These are phyloP conservation scores for Graphium colonna DNA, from an alignment of 2,888 invertebrate genomes.

Conservation along the genomic window DNA sequence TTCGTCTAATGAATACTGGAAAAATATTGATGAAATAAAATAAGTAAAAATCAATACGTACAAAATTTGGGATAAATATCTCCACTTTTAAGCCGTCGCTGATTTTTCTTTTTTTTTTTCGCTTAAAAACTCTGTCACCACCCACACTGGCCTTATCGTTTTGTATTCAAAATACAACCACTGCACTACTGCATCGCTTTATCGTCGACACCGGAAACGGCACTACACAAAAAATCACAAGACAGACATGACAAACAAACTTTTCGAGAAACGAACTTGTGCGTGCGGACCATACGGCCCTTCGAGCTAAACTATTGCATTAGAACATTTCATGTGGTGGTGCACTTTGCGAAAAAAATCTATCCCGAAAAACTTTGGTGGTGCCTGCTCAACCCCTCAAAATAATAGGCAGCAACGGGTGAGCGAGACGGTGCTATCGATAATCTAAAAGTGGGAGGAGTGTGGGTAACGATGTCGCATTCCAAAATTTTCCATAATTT, in stretches of 20 bases:
- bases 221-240: conserved; percentile 26
- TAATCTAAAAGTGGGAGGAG: conserved; percentile 47
- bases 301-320: conserved; percentile 46
- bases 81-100: neutral
- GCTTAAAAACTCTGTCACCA: neutral
- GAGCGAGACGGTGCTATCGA: conserved; percentile 47
- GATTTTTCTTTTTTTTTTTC: neutral
- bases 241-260: conserved; percentile 28
- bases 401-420: conserved; percentile 58
- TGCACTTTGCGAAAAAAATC: conserved; percentile 76
- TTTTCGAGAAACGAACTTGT: conserved; percentile 12
- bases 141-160: neutral
- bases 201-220: conserved; percentile 26
- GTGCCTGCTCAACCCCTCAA: conserved; percentile 69
- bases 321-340: conserved; percentile 58
- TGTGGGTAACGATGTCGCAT: conserved; percentile 56
- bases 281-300: conserved; percentile 27
- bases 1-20: too few relatives aligned
- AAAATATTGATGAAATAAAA: too few relatives aligned
- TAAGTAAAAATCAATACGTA: neutral
- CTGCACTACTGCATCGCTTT: conserved; percentile 14
- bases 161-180: conserved; percentile 10
- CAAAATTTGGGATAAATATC: neutral
- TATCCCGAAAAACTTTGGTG: conserved; percentile 73
- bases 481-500: conserved; percentile 79